phyloP scores from a whole-genome alignment of 2,888 invertebrate species.

The Tetramorium bicarinatum region DNA sequence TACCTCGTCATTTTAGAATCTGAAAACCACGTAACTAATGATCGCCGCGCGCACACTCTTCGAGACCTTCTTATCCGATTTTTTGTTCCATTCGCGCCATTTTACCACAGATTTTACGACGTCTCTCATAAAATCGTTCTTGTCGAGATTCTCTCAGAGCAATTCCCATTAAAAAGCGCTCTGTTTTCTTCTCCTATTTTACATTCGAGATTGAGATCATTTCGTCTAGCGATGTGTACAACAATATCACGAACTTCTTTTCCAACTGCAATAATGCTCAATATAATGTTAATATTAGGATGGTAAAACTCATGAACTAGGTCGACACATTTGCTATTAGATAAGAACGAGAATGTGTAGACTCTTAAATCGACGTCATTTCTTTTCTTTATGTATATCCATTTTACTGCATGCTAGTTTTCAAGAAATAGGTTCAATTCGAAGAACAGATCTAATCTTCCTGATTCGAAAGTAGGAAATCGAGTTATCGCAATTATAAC shows the following conservation, averaged over 20 bases:
- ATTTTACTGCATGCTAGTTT: neutral
- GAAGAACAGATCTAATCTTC: neutral
- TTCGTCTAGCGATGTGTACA: neutral
- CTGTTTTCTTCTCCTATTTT: constrained; percentile 2
- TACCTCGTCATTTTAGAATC: neutral
- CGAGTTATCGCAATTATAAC: neutral
- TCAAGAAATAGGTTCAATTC: neutral
- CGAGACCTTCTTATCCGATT: neutral
- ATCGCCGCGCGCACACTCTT: neutral
- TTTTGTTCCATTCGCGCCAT: neutral
- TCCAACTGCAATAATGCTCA: neutral
- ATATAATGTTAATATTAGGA: neutral
- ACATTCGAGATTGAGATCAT: neutral
- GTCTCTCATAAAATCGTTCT: neutral
- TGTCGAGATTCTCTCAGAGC: neutral
- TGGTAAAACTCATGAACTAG: neutral
- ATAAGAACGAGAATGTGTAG: constrained; percentile 1
- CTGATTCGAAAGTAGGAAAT: neutral
- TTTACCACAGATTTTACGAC: constrained; percentile 17
- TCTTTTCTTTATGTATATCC: neutral
- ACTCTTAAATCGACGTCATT: neutral
- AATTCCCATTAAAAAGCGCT: neutral
- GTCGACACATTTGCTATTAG: neutral
- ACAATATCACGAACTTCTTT: neutral
- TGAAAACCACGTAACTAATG: neutral